A percentile compares a stretch with the other conserved stretches of the same genome.
phyloP scores from a whole-genome alignment of 2,113 vertebrate genomes.

The Greenwoodochromis staneri region DNA sequence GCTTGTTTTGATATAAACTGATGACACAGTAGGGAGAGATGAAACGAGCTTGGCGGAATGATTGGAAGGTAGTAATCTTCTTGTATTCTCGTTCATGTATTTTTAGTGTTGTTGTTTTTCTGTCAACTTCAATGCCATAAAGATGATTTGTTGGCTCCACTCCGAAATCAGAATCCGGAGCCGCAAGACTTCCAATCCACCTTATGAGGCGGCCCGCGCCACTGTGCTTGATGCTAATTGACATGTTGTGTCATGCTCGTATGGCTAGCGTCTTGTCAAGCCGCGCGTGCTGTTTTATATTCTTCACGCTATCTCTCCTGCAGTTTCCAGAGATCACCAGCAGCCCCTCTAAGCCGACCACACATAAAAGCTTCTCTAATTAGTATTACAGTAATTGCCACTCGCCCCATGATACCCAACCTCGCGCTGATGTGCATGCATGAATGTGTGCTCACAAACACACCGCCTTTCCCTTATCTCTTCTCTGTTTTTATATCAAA shows the following conservation, averaged over 20 bases:
- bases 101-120: constrained; percentile 49
- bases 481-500: constrained; percentile 2
- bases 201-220: not conserved
- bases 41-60: constrained; percentile 23
- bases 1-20: constrained; percentile 40
- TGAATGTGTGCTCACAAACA: not conserved
- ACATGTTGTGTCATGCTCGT: constrained; percentile 43
- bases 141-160: constrained; percentile 22
- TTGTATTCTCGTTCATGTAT: constrained; percentile 21
- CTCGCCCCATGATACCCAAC: constrained; percentile 54
- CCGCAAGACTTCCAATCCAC: not conserved
- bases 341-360: constrained; percentile 34
- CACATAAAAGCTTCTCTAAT: constrained; percentile 59
- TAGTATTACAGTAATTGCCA: constrained; percentile 60
- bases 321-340: constrained; percentile 43
- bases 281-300: constrained; percentile 13
- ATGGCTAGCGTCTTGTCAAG: constrained; percentile 40
- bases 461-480: not conserved
- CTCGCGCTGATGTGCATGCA: not conserved
- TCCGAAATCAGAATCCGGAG: not conserved
- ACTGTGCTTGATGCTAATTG: constrained; percentile 31
- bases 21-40: constrained; percentile 43
- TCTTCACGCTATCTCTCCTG: constrained; percentile 14
- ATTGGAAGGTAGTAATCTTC: constrained; percentile 42
- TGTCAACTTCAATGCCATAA: constrained; percentile 30